phyloP scores from a whole-genome alignment of 2,113 vertebrate species.

The Datnioides undecimradiatus region DNA sequence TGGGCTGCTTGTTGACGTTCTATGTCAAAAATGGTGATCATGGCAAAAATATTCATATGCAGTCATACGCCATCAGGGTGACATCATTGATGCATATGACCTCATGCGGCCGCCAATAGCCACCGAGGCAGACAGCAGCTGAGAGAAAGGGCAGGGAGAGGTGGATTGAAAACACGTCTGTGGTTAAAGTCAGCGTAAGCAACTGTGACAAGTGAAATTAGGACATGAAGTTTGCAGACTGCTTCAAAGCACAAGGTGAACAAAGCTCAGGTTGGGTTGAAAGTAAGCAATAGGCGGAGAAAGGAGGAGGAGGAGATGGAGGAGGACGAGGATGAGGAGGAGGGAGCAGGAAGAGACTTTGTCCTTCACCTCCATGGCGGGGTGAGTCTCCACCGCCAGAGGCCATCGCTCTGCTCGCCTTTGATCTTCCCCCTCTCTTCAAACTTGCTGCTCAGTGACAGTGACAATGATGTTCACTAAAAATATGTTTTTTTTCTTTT shows the following conservation, averaged over 20 bases:
- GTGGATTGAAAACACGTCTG: slow-evolving; percentile 11
- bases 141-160: background rate
- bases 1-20: background rate
- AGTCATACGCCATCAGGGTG: background rate
- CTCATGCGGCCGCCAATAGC: background rate
- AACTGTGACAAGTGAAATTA: slow-evolving; percentile 74
- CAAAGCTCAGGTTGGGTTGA: slow-evolving; percentile 58
- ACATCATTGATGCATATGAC: background rate
- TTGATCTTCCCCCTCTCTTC: slow-evolving; percentile 73
- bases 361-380: slow-evolving; percentile 76
- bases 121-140: background rate
- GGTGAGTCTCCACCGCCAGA: slow-evolving; percentile 66
- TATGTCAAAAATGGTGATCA: background rate
- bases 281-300: slow-evolving; percentile 45
- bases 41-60: background rate
- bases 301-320: slow-evolving; percentile 16
- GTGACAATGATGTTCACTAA: slow-evolving; percentile 72
- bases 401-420: slow-evolving; percentile 66
- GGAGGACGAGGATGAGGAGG: slow-evolving; percentile 26
- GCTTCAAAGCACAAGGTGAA: slow-evolving; percentile 74
- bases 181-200: slow-evolving; percentile 40
- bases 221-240: slow-evolving; percentile 70
- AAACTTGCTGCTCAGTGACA: slow-evolving; percentile 68
- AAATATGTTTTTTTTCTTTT: slow-evolving; percentile 22
- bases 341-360: slow-evolving; percentile 52